Evolutionary conservation across 2,888 invertebrate genomes (phyloP), one percentile per base, ranked within the genome.

Genomic region (Thymelicus acteon): DNA sequence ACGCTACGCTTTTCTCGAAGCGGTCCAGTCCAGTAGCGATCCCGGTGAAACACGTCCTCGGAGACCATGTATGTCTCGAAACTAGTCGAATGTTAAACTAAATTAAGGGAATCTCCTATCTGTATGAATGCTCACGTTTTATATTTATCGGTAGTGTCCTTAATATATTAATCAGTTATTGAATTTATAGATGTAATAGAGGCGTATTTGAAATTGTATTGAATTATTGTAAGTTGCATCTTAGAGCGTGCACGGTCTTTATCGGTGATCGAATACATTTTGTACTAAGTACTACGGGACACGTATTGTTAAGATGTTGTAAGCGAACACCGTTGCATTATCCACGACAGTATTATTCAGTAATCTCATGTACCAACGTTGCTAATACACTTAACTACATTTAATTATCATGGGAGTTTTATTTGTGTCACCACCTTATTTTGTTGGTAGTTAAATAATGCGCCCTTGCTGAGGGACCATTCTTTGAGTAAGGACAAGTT

Each of bases 351-450:
- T 93, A 93, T 93, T 93, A 93, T 85, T 87, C 92, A 90, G 88
- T 93, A 92, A 93, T 91, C 88, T 92, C 87, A 91, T 93, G 93
- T 93, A 93, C 93, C 93, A 92, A 93, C 89, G 92, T 93, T 93
- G 93, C 93, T 93, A 93, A 92, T 93, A 93, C 92, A 93, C 93
- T 91, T 91, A 92, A 88, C 87, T 92, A 92, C 91, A 93, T 93
- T 93, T 90, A 92, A 91, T 89, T 91, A 88, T 81, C 73, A 78
- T 71, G 77, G 72, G 73, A 24, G 74, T 80, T 80, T 80, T 73
- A 80, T 80, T 80, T 78, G 44, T 44, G 44, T 44, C 0, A 44
- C 44, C 44, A 12, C 8, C 7, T 44, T 10, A 8, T 44, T 44
- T 44, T 44, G 12, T 44, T 3, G 31, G 31, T 31, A 31, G 44